These are phyloP conservation scores for Morpho deidamia DNA, from an alignment of 2,888 invertebrate genomes.

Conservation along the genomic window DNA sequence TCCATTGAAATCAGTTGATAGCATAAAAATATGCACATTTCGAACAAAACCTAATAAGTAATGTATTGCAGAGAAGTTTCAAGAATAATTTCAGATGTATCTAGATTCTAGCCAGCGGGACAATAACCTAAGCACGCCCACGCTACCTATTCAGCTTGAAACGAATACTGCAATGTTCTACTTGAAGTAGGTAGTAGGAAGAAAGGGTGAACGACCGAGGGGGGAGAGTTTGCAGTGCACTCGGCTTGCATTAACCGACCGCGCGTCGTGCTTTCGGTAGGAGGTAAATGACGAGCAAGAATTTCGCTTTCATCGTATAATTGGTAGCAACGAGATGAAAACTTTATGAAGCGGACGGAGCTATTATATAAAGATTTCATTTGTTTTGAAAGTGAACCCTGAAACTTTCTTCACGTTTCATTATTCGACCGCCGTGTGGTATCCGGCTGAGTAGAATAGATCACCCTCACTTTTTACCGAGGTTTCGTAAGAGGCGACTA, in stretches of 20 bases:
- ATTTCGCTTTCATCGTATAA: constrained; percentile 28
- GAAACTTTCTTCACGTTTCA: no score
- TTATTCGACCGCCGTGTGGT: no score
- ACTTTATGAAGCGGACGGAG: background rate
- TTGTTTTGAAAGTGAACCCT: no score
- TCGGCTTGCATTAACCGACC: constrained; percentile 57
- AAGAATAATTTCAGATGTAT: constrained; percentile 22
- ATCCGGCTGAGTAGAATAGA: no score
- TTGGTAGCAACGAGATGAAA: constrained; percentile 14
- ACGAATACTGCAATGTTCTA: constrained; percentile 51
- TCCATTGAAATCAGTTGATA: no score
- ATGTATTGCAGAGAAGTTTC: constrained; percentile 13
- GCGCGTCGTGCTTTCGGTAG: constrained; percentile 39
- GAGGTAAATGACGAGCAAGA: constrained; percentile 31
- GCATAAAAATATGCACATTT: background rate
- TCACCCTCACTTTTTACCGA: no score
- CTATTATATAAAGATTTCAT: no score
- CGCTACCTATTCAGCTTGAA: constrained; percentile 51
- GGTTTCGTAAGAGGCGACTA: no score
- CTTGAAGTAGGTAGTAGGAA: constrained; percentile 42
- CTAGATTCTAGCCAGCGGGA: constrained; percentile 26
- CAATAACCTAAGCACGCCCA: constrained; percentile 46
- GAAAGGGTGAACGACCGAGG: constrained; percentile 49
- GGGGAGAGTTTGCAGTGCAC: constrained; percentile 44
- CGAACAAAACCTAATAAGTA: constrained; percentile 13